Conservation (phyloP, 2,113 vertebrate genomes). For the Theropithecus gelada region DNA sequence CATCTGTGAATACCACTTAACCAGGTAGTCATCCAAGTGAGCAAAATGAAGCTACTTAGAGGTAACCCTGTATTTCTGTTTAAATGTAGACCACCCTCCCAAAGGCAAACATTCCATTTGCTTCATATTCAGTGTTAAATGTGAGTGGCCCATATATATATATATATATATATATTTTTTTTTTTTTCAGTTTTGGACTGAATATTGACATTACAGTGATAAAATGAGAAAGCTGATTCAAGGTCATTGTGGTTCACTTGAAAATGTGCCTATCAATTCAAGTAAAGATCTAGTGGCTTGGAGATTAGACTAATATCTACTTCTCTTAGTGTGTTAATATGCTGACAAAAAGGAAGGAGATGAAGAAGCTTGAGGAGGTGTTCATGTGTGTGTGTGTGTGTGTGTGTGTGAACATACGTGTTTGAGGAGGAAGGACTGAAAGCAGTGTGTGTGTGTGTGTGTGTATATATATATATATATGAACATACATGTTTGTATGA, state of each 20-base stretch:
- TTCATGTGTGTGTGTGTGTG: too few relatives aligned
- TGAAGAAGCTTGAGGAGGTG: background rate
- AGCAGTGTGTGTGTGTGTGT: background rate
- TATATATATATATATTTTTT: too few relatives aligned
- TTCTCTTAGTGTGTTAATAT: background rate
- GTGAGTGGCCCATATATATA: background rate
- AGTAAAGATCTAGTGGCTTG: background rate
- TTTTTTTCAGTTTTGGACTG: background rate
- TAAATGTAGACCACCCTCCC: background rate
- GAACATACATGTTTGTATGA: background rate
- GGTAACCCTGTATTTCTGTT: background rate
- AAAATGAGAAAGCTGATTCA: background rate
- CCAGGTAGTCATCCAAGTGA: background rate
- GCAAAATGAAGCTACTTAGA: background rate
- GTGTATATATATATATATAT: fast-evolving
- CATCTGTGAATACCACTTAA: background rate
- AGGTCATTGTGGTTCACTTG: background rate
- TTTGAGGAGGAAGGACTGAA: background rate
- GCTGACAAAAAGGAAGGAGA: background rate
- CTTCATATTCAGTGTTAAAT: background rate
- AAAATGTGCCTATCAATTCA: background rate
- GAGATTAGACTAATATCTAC: background rate
- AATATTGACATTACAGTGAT: background rate
- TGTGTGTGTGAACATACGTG: background rate
- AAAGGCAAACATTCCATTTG: background rate